Evolutionary conservation across 2,888 invertebrate species (phyloP), one percentile per base, ranked within the genome.

Genomic region (Conistra vaccinii): DNA sequence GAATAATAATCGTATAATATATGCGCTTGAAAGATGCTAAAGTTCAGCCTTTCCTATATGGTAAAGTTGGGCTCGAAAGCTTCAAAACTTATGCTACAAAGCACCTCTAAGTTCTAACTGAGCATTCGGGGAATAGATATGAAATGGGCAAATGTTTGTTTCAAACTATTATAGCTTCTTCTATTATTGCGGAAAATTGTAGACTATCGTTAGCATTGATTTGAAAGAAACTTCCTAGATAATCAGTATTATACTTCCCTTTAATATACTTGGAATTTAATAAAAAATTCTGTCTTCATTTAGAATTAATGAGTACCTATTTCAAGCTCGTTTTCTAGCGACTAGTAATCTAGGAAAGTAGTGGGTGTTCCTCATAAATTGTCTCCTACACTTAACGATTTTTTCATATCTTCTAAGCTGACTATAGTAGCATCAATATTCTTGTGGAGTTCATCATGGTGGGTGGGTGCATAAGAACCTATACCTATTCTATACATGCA

Each of bases 301-400:
- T 55, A 32, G 29, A 75, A 39, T 29, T 14, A 75, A 32, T 14
- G 17, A 75, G 20, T 20, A 57, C 12, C 2, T 53, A 42, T 35
- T 42, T 42, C n/a, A 42, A 61, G 35, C 10, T 61, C 26, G 26
- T 48, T 62, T 68, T 57, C 58, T 51, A 42, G 23, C 17, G 17
- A 70, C 5, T 57, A 32, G 32, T 69, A 68, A 76, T 77, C 42
- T 51, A 14, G 7, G 23, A 29, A 68, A 76, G 61, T 51, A 32
- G 55, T 77, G 39, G 63, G 51, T 63, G 57, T 35, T 45, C 23
- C 42, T 65, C 53, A n/a, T 60, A 66, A 75, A 61, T 67, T 20
- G 26, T 45, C 60, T 69, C 7, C 29, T 26, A 12, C 23, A 62
- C 51, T 69, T 57, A 10, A 3, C 9, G 55, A 29, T 39, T 3